A percentile compares a stretch with the other conserved stretches of the same genome.
Conservation (phyloP, 2,113 vertebrate genomes). For the Passer montanus region DNA sequence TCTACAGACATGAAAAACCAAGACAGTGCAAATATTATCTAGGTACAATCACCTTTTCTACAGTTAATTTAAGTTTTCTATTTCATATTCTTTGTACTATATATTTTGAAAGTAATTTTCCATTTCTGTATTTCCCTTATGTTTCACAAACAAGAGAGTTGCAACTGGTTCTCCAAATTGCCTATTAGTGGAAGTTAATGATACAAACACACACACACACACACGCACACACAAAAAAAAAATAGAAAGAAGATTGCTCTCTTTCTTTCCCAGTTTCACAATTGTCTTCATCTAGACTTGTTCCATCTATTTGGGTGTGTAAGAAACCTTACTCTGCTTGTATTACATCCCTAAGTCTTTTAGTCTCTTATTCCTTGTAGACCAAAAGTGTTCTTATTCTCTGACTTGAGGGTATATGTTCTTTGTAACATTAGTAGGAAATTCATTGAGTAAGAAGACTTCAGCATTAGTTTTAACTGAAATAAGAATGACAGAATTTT, state of each 20-base stretch:
- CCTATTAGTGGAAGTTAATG: background rate
- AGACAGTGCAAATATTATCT: background rate
- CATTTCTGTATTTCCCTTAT: background rate
- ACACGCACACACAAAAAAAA: background rate
- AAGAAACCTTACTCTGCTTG: background rate
- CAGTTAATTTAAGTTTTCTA: background rate
- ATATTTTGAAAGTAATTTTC: background rate
- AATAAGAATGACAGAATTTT: background rate
- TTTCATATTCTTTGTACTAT: background rate
- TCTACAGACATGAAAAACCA: background rate
- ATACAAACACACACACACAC: background rate
- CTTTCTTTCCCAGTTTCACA: background rate
- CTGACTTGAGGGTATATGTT: background rate
- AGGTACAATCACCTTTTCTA: background rate
- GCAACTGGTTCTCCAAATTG: background rate
- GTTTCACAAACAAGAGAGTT: background rate
- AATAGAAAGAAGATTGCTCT: background rate
- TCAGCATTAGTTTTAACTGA: background rate
- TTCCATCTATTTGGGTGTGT: background rate
- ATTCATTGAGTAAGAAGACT: background rate
- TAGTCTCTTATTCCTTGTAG: background rate
- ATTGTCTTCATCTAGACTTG: background rate
- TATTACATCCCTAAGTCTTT: background rate
- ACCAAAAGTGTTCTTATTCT: background rate
- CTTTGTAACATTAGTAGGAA: background rate